Evolutionary conservation across 1,140 invertebrate genomes (phyloP), one percentile per base, ranked within the genome.

Genomic region (Mya arenaria): DNA sequence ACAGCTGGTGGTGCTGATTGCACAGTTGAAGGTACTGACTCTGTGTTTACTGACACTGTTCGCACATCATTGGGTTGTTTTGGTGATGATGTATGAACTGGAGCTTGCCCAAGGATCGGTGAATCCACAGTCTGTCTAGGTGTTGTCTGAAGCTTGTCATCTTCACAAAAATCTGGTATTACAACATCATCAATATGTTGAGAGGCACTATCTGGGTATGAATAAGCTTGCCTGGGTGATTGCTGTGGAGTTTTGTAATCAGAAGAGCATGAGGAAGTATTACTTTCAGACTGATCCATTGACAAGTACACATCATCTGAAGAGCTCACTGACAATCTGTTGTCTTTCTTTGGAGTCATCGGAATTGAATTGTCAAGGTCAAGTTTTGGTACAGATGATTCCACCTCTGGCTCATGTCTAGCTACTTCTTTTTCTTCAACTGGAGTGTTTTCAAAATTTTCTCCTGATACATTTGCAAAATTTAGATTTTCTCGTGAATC

Each of bases 201-300:
- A 41, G 66, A 19, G 32, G 62, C 25, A 32, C 30, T 44, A 15
- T 32, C 13, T 74, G 55, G 6, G 52, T 32, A 8, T 34, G 39
- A 36, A 78, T 32, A 39, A 55, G 10, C 3, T 81, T 1, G 25
- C 36, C 60, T 84, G 37, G 87, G 89, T 39, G 89, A 90, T 58
- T 88, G 88, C 48, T 86, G 83, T 30, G 89, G 89, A 13, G 89
- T 90, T 72, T 44, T 79, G 63, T 87, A 88, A 28, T 75, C 65
- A n/a, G 86, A 85, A 0, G 85, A 85, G 56, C 82, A 74, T 23
- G 84, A 82, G 17, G 83, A 83, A 39, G 79, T 60, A n/a, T 63
- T 78, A 37, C 52, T 55, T 15, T 81, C 78, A 52, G 68, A 55
- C 28, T 56, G 56, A 30, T 77, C 81, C 25, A 77, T 30, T 6